Evolutionary conservation across 2,888 invertebrate species (phyloP), one percentile per base, ranked within the genome.

Genomic region (Atrina japonica): DNA sequence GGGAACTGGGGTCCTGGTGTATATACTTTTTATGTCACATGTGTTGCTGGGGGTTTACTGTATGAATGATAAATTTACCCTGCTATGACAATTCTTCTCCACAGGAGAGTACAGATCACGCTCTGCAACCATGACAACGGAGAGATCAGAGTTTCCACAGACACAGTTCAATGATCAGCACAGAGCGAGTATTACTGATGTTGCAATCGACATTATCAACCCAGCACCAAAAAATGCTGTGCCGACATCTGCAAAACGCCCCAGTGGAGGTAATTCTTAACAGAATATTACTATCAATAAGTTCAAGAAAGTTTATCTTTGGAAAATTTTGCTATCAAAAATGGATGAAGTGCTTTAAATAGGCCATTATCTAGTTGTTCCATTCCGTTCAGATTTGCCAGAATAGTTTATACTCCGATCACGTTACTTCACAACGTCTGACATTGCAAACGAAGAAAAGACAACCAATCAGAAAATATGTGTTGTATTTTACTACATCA

Each of bases 91-190:
- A 55, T 14, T 14, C 29, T 27, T n/a, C 6, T 59, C 41, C 67
- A 11, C 55, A 79, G 83, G 77, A 67, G 86, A 81, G 50, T 84
- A 84, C 71, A 74, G 86, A 49, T 85, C 88, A 59, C 77, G 87
- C 50, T 81, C 86, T 47, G 82, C 85, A 52, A 88, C 88, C 41
- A 81, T 86, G 75, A 82, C n/a, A n/a, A n/a, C n/a, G n/a, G n/a
- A n/a, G n/a, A n/a, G n/a, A n/a, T n/a, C 81, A 11, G 86, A 86
- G 45, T 81, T 77, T 61, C 81, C 83, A 9, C 82, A 83, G 70
- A 77, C 77, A 2, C 81, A 81, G 60, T 49, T n/a, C n/a, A n/a
- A n/a, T n/a, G n/a, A 78, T 5, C 72, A 77, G 21, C 75, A 69
- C 29, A 73, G 66, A 16, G 69, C 75, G 18, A 81, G 81, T 66